Evolutionary conservation across 2,888 invertebrate species (phyloP).

Genomic region (Alentia gelatinosa): DNA sequence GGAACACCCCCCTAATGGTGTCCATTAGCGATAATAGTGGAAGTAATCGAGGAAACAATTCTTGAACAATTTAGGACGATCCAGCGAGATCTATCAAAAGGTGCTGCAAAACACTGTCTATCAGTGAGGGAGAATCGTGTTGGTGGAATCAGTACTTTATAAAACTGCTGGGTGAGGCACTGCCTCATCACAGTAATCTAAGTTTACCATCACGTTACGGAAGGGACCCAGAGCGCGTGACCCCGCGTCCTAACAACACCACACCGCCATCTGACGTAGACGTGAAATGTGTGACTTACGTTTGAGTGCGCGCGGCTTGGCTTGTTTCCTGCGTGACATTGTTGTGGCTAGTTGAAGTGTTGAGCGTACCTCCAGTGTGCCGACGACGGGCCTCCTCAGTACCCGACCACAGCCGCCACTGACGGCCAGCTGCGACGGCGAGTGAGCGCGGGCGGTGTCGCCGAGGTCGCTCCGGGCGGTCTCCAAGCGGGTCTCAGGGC

Average conservation of each 20-base stretch:
- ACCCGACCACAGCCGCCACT: background rate
- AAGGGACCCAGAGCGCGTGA: no score
- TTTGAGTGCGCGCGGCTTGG: constrained; percentile 55
- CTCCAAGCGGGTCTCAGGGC: background rate
- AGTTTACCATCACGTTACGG: no score
- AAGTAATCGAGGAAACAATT: no score
- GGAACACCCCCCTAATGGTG: no score
- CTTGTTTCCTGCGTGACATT: constrained; percentile 56
- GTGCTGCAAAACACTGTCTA: no score
- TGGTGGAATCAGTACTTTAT: no score
- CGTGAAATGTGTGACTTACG: background rate
- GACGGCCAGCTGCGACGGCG: background rate
- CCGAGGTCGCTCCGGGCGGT: background rate
- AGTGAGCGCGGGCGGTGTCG: background rate
- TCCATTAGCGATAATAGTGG: no score
- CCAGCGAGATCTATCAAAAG: no score
- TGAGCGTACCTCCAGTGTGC: background rate
- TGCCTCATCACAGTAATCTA: no score
- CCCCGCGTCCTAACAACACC: background rate
- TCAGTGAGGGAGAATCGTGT: no score
- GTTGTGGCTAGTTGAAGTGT: background rate
- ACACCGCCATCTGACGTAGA: background rate
- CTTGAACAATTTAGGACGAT: no score
- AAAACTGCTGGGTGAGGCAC: no score
- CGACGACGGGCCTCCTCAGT: background rate